phyloP scores from a whole-genome alignment of 2,888 invertebrate genomes.

The Pristionchus arcanus region DNA sequence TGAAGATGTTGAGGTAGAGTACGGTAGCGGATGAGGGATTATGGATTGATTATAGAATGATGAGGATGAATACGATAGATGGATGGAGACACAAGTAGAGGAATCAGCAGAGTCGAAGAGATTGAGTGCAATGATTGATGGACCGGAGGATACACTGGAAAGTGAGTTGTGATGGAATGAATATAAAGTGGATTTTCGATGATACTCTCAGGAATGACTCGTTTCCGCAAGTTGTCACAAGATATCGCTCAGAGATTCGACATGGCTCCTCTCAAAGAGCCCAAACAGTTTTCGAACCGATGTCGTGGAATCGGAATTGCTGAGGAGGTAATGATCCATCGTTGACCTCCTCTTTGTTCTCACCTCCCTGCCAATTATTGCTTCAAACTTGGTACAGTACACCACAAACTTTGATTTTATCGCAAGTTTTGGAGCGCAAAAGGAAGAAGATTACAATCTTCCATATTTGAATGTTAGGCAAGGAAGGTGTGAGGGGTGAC shows the following conservation, averaged over 20 bases:
- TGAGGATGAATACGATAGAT: neutral
- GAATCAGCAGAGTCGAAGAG: neutral
- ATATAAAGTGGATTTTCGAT: neutral
- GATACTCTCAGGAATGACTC: neutral
- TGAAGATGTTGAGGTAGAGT: neutral
- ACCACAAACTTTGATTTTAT: constrained; percentile 1
- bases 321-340: constrained; percentile 35
- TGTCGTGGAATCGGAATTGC: constrained; percentile 52
- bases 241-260: neutral
- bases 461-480: constrained; percentile 22
- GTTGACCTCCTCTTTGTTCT: neutral
- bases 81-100: neutral
- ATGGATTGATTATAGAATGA: constrained; percentile 1
- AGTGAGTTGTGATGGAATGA: neutral
- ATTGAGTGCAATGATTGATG: neutral
- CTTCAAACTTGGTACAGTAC: constrained; percentile 3
- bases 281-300: constrained; percentile 33
- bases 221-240: constrained; percentile 33
- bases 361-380: neutral
- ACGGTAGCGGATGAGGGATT: neutral
- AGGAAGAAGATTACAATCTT: constrained; percentile 31
- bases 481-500: constrained; percentile 41
- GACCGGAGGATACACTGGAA: constrained; percentile 12
- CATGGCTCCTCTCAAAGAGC: constrained; percentile 27
- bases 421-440: neutral